Evolutionary conservation across 2,797 vertebrate species (phyloP).

Genomic region (Periparus ater): DNA sequence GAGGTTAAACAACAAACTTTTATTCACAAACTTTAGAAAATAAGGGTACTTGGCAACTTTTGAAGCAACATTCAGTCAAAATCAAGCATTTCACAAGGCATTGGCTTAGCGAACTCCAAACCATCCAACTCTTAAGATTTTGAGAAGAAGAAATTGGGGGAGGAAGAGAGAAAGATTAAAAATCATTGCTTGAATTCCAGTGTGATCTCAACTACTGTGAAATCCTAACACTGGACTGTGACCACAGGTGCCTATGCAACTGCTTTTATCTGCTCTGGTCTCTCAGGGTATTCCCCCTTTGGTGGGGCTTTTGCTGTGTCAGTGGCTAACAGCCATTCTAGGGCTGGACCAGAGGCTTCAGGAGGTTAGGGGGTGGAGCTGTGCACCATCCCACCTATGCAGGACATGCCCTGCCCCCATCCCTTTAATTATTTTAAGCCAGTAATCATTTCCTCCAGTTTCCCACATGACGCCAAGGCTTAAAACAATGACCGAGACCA

Average conservation of each 20-base stretch:
- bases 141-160: neutral
- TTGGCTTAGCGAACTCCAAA: neutral
- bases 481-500: neutral
- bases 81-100: neutral
- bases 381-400: neutral
- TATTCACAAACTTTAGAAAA: neutral
- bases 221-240: neutral
- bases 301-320: neutral
- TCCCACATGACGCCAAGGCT: accelerated
- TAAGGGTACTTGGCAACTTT: neutral
- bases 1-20: neutral
- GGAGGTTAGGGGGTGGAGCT: neutral
- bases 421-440: neutral
- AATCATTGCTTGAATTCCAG: neutral
- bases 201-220: neutral
- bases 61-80: neutral
- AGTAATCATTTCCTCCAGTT: neutral
- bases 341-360: neutral
- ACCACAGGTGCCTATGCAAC: neutral
- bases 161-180: neutral
- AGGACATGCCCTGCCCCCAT: neutral
- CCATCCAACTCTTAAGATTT: neutral
- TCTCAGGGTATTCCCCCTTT: neutral
- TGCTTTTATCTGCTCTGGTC: neutral
- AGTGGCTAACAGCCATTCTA: neutral